These are phyloP conservation scores for Carettochelys insculpta DNA, from an alignment of 2,113 vertebrate genomes.

Conservation along the genomic window DNA sequence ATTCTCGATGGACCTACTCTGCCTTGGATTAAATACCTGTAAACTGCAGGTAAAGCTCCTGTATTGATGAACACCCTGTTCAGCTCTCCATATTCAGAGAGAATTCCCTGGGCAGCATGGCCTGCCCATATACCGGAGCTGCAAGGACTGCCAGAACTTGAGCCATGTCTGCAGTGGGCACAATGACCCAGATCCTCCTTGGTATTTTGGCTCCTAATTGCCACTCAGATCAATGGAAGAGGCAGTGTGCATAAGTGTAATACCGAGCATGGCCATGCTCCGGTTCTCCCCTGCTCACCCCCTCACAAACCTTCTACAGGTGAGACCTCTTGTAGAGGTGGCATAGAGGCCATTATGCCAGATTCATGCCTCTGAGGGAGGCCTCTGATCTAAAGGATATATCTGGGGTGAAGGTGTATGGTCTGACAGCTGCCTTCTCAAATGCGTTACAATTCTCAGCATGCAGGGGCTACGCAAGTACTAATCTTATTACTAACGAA, in stretches of 20 bases:
- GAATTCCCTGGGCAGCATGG: not conserved
- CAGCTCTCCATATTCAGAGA: not conserved
- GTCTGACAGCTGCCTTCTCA: slow-evolving; percentile 51
- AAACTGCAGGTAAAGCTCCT: not conserved
- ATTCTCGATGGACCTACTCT: not conserved
- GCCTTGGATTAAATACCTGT: not conserved
- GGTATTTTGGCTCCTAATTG: not conserved
- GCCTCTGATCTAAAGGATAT: slow-evolving; percentile 38
- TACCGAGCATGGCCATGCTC: not conserved
- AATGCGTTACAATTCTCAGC: slow-evolving; percentile 27
- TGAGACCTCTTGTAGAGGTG: not conserved
- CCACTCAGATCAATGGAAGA: not conserved
- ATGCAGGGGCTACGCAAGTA: slow-evolving; percentile 55
- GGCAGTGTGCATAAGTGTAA: not conserved
- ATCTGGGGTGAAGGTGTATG: not conserved
- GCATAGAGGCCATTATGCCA: not conserved
- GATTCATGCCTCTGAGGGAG: slow-evolving; percentile 6
- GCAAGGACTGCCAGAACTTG: not conserved
- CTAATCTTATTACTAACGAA: slow-evolving; percentile 55
- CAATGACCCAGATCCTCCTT: not conserved
- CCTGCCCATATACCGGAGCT: not conserved
- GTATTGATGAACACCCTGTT: not conserved
- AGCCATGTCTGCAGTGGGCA: not conserved
- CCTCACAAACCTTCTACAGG: not conserved
- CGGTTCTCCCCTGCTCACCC: slow-evolving; percentile 7